Evolutionary conservation across 2,888 invertebrate genomes (phyloP).

Genomic region (Patella depressa): DNA sequence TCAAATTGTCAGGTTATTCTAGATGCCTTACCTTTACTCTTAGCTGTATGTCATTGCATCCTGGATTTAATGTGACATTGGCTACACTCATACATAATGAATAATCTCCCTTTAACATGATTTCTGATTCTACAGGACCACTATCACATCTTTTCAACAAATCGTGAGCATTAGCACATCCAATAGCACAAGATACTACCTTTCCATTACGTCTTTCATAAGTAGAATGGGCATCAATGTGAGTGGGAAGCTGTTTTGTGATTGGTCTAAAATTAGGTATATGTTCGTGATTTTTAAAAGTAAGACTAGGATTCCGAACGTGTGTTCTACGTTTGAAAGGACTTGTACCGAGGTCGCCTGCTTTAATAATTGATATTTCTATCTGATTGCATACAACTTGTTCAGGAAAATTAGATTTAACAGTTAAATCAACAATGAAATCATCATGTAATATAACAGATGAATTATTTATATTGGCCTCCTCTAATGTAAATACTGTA

Average conservation of each 20-base stretch:
- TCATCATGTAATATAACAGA: conserved; percentile 36
- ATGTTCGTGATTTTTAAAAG: conserved; percentile 46
- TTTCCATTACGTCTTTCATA: conserved; percentile 45
- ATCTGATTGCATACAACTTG: conserved; percentile 32
- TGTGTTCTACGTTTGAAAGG: not conserved
- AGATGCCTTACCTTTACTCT: conserved; percentile 65
- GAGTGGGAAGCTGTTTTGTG: conserved; percentile 43
- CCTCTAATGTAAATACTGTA: conserved; percentile 44
- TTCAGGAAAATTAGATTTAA: conserved; percentile 37
- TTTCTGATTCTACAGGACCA: conserved; percentile 71
- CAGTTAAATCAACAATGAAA: conserved; percentile 26
- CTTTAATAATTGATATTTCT: conserved; percentile 23
- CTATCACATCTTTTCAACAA: conserved; percentile 59
- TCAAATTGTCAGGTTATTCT: not conserved
- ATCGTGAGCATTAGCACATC: conserved; percentile 56
- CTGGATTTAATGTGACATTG: conserved; percentile 71
- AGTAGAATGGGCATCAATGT: conserved; percentile 47
- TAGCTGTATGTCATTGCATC: conserved; percentile 71
- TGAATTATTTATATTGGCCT: conserved; percentile 14
- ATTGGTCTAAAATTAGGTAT: conserved; percentile 51
- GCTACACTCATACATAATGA: conserved; percentile 75
- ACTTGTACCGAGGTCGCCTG: not conserved
- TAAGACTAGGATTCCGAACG: conserved; percentile 43
- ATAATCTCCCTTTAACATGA: conserved; percentile 79
- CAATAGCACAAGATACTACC: conserved; percentile 48